A percentile compares a stretch with the other conserved stretches of the same genome.
Conservation (phyloP, 92 coral and sea anemone genomes). For the Montipora capitata region DNA sequence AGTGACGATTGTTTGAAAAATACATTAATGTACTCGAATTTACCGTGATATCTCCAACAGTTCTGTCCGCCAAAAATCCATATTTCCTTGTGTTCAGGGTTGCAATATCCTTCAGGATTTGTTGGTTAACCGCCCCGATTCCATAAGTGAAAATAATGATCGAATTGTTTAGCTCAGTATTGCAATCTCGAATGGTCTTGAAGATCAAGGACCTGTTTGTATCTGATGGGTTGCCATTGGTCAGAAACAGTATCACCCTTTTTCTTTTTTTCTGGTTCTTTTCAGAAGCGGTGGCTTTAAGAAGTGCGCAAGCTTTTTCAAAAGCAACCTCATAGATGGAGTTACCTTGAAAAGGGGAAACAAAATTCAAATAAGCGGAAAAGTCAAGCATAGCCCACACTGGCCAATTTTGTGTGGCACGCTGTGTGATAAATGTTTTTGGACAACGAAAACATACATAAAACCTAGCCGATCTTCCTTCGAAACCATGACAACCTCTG, state of each 20-base stretch:
- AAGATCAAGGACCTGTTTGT: conserved; percentile 8
- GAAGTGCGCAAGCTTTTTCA: conserved; percentile 49
- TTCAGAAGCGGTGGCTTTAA: conserved; percentile 21
- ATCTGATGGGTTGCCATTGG: conserved; percentile 73
- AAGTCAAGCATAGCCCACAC: too few relatives aligned
- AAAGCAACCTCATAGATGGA: conserved; percentile 38
- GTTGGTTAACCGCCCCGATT: conserved; percentile 38
- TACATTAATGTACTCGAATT: not conserved
- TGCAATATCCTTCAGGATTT: conserved; percentile 58
- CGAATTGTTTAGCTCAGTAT: conserved; percentile 50
- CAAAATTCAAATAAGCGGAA: not conserved
- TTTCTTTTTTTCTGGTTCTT: not conserved
- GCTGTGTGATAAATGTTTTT: too few relatives aligned
- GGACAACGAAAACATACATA: too few relatives aligned
- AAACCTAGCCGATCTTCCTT: too few relatives aligned
- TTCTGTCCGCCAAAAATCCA: conserved; percentile 16
- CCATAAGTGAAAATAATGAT: conserved; percentile 73
- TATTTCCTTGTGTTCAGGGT: conserved; percentile 43
- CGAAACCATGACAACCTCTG: too few relatives aligned
- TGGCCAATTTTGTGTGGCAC: too few relatives aligned
- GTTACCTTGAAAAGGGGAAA: conserved; percentile 5
- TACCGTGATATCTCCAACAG: conserved; percentile 63
- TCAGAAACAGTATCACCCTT: conserved; percentile 67
- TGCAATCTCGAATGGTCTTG: conserved; percentile 35
- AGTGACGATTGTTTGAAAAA: too few relatives aligned